phyloP scores from a whole-genome alignment of 2,888 invertebrate genomes.

The Keiferia lycopersicella region DNA sequence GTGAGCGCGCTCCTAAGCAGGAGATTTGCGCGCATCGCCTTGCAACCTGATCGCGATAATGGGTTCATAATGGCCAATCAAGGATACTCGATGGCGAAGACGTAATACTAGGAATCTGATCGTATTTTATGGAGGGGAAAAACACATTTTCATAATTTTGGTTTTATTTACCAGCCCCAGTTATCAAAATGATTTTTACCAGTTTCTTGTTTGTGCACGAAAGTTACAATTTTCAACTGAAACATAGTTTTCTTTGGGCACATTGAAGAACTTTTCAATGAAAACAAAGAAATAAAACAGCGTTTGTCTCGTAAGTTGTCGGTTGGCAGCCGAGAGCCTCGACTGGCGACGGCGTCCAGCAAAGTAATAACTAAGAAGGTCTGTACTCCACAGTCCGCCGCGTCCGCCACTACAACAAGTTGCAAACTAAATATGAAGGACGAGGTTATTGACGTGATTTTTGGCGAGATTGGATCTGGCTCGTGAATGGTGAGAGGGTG shows the following conservation, averaged over 20 bases:
- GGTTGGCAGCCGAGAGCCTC: neutral
- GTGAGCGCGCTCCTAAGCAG: too few species aligned
- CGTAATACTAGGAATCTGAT: neutral
- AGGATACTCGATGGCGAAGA: too few species aligned
- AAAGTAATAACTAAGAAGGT: slow-evolving; percentile 9
- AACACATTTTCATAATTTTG: neutral
- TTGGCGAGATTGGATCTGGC: slow-evolving; percentile 19
- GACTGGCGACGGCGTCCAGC: neutral
- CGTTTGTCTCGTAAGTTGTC: slow-evolving; percentile 1
- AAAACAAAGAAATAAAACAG: slow-evolving; percentile 12
- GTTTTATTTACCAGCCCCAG: too few species aligned
- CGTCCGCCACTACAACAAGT: slow-evolving; percentile 13
- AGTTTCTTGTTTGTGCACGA: neutral
- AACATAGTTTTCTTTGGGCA: neutral
- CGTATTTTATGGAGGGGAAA: neutral
- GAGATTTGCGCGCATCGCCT: too few species aligned
- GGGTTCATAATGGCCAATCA: too few species aligned
- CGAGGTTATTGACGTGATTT: slow-evolving; percentile 23
- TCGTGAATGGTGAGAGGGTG: slow-evolving; percentile 2
- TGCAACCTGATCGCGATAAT: too few species aligned
- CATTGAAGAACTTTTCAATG: slow-evolving; percentile 5
- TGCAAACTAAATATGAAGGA: slow-evolving; percentile 18
- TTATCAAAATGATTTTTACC: neutral
- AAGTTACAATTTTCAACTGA: neutral
- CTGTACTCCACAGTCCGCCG: neutral